These are phyloP conservation scores for Tuta absoluta DNA, from an alignment of 2,888 invertebrate genomes.

Conservation along the genomic window DNA sequence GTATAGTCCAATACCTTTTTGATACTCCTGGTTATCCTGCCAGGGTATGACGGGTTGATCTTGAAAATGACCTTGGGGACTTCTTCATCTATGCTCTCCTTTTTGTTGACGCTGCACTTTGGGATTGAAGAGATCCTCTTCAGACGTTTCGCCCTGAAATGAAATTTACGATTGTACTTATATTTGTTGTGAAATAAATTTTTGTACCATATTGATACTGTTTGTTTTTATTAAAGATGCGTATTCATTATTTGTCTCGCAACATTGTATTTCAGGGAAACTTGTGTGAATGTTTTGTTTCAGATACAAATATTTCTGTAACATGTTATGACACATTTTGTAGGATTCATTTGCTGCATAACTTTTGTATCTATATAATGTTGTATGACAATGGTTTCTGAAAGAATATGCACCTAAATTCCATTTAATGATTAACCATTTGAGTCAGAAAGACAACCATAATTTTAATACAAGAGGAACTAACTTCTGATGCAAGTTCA, in stretches of 20 bases:
- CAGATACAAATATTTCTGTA: no score
- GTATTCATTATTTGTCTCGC: no score
- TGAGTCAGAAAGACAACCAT: no score
- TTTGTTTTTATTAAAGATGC: constrained; percentile 22
- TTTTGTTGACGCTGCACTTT: constrained; percentile 42
- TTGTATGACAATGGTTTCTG: no score
- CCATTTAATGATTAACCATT: no score
- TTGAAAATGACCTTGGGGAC: constrained; percentile 39
- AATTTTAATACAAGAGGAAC: no score
- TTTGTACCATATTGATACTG: constrained; percentile 36
- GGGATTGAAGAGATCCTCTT: constrained; percentile 29
- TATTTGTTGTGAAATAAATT: constrained; percentile 61
- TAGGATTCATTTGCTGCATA: no score
- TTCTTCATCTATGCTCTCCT: constrained; percentile 31
- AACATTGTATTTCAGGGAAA: not conserved
- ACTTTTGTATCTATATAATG: no score
- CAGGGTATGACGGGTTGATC: constrained; percentile 34
- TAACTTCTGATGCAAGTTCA: no score
- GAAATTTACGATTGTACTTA: constrained; percentile 63
- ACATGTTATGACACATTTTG: no score
- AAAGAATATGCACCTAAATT: no score
- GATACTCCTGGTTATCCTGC: constrained; percentile 53
- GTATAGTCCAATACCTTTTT: constrained; percentile 43
- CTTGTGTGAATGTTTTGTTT: not conserved
- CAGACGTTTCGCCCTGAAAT: constrained; percentile 49